Evolutionary conservation across 92 coral and sea anemone species (phyloP).

Genomic region (Pocillopora meandrina): DNA sequence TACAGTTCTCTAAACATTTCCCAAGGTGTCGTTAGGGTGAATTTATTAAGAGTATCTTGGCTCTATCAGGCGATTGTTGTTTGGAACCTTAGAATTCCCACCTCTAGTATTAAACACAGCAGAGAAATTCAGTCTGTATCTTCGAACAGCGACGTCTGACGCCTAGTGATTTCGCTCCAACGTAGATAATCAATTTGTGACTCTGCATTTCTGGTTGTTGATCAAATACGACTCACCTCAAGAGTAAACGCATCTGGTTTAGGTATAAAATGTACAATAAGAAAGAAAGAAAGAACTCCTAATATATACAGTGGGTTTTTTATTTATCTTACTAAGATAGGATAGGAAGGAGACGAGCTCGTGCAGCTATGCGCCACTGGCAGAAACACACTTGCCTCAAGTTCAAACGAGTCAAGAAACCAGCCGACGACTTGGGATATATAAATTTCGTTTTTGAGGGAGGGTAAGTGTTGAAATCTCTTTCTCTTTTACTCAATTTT

Average conservation of each 20-base stretch:
- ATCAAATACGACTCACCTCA: background rate
- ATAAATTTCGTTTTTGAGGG: constrained; percentile 82
- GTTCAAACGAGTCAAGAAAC: constrained; percentile 57
- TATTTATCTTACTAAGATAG: constrained; percentile 54
- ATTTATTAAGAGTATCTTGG: no score
- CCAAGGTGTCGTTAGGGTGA: no score
- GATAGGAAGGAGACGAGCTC: constrained; percentile 65
- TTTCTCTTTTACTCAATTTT: background rate
- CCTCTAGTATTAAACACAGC: no score
- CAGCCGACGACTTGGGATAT: constrained; percentile 60
- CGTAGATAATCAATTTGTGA: no score
- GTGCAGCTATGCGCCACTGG: constrained; percentile 87
- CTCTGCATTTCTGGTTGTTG: no score
- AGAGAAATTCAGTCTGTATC: no score
- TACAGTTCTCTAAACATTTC: no score
- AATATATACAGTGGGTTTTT: background rate
- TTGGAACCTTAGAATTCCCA: no score
- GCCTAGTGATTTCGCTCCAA: no score
- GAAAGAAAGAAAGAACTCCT: background rate
- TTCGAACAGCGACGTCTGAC: no score
- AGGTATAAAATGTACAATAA: no score
- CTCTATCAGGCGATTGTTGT: no score
- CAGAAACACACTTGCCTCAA: constrained; percentile 80
- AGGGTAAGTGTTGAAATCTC: constrained; percentile 70
- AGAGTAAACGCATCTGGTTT: background rate